phyloP scores from a whole-genome alignment of 2,113 vertebrate genomes.

The Burhinus bistriatus region DNA sequence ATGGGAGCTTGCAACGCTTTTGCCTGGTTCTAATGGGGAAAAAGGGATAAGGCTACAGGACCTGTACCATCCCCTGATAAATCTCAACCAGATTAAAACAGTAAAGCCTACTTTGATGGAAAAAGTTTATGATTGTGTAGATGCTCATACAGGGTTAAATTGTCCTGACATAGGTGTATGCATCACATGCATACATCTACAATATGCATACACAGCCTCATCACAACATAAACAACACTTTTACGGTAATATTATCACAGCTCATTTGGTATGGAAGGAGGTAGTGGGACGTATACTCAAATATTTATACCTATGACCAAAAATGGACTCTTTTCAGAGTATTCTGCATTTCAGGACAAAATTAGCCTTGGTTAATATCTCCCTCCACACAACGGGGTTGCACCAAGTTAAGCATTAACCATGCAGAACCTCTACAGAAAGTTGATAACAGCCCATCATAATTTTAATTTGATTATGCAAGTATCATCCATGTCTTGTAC shows the following conservation, averaged over 20 bases:
- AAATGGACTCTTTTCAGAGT: not conserved
- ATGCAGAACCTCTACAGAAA: not conserved
- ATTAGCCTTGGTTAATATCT: not conserved
- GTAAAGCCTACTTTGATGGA: not conserved
- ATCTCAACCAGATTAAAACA: not conserved
- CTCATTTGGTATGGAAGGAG: not conserved
- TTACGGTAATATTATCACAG: not conserved
- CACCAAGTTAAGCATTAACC: not conserved
- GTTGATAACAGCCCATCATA: not conserved
- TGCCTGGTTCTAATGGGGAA: not conserved
- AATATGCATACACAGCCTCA: not conserved
- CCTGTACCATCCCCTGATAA: rapidly evolving
- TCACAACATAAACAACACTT: not conserved
- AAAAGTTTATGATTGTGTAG: not conserved
- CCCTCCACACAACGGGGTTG: not conserved
- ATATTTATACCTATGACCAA: not conserved
- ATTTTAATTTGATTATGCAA: not conserved
- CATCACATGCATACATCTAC: not conserved
- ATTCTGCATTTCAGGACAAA: not conserved
- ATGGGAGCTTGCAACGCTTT: not conserved
- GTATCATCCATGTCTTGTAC: not conserved
- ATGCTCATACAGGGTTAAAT: not conserved
- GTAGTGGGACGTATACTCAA: not conserved
- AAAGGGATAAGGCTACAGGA: not conserved
- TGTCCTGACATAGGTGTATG: not conserved